Evolutionary conservation across 2,888 invertebrate genomes (phyloP).

Genomic region (Apamea anceps): DNA sequence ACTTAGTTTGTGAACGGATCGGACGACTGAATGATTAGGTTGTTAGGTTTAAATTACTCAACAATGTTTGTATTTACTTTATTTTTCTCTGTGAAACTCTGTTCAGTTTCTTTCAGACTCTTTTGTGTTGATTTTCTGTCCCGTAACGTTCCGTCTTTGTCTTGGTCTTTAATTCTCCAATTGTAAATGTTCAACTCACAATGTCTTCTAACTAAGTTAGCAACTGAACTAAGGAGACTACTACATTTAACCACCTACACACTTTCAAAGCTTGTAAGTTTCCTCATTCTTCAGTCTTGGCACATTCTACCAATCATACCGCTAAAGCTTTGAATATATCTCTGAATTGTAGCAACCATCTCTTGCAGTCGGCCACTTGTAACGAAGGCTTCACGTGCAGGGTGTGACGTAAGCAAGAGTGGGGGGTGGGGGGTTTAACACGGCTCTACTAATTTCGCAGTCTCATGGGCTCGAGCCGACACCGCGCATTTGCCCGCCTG

Average conservation of each 20-base stretch:
- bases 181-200: conserved; percentile 15
- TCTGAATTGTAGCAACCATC: conserved; percentile 52
- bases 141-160: conserved; percentile 7
- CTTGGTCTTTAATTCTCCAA: conserved; percentile 1
- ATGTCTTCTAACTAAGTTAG: conserved; percentile 11
- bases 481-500: conserved; percentile 73
- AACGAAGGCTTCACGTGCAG: conserved; percentile 68
- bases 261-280: conserved; percentile 25
- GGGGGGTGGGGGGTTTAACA: conserved; percentile 70
- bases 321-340: conserved; percentile 51
- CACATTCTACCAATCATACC: conserved; percentile 45
- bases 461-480: conserved; percentile 79
- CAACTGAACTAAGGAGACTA: conserved; percentile 4
- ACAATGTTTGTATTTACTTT: conserved; percentile 39
- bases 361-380: conserved; percentile 66
- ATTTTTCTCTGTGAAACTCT: not conserved
- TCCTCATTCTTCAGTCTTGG: conserved; percentile 39
- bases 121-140: conserved; percentile 14
- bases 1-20: conserved; percentile 52
- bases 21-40: conserved; percentile 42
- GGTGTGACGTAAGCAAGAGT: conserved; percentile 67
- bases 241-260: conserved; percentile 12
- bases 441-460: conserved; percentile 83
- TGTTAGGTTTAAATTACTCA: conserved; percentile 33
- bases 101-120: not conserved